phyloP scores from a whole-genome alignment of 2,888 invertebrate genomes.

The Bombylius major region DNA sequence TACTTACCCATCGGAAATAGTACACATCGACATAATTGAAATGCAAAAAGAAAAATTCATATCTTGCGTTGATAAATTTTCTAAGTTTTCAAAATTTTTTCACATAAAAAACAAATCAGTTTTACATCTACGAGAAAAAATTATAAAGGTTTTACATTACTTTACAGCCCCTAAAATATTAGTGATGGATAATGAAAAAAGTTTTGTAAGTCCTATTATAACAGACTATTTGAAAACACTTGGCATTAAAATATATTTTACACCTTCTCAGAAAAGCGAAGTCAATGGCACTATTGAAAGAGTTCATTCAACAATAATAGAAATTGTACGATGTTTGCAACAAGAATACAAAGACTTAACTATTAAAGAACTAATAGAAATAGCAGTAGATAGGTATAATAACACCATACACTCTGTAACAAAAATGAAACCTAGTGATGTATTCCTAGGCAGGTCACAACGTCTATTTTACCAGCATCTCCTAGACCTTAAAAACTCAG shows the following conservation, averaged over 20 bases:
- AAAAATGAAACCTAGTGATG: neutral
- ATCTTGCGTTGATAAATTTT: conserved; percentile 1
- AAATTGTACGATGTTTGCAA: too few relatives aligned
- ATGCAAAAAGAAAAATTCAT: neutral
- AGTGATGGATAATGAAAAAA: neutral
- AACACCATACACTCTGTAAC: neutral
- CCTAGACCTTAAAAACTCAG: neutral
- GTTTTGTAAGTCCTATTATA: neutral
- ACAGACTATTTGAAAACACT: too few relatives aligned
- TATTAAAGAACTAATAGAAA: too few relatives aligned
- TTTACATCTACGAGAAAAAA: neutral
- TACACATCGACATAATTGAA: neutral
- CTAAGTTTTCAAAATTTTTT: neutral
- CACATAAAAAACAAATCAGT: conserved; percentile 1
- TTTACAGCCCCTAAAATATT: neutral
- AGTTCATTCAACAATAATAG: too few relatives aligned
- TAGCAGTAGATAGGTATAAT: neutral
- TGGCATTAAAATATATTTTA: too few relatives aligned
- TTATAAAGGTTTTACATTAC: neutral
- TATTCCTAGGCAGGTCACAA: conserved; percentile 1
- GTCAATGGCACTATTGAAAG: too few relatives aligned
- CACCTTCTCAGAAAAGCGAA: too few relatives aligned
- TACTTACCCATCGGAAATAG: neutral
- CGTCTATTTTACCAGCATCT: neutral
- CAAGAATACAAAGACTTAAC: too few relatives aligned